phyloP scores from a whole-genome alignment of 2,888 invertebrate genomes.

The Conus canariensis region DNA sequence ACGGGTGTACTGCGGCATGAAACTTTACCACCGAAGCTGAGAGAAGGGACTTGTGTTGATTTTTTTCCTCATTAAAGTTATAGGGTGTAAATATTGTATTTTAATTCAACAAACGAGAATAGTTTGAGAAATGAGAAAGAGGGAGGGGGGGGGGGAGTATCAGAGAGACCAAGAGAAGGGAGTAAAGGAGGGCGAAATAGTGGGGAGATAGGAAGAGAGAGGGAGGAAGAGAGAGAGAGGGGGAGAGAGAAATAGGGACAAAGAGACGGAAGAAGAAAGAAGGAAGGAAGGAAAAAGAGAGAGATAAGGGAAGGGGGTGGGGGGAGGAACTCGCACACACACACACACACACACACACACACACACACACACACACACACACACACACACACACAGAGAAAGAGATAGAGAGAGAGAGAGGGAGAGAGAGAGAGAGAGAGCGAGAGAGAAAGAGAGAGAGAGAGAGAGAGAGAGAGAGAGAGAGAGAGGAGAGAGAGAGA shows the following conservation, averaged over 20 bases:
- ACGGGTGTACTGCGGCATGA: background rate
- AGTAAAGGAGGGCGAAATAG: background rate
- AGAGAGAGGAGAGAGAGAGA: background rate
- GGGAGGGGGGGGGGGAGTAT: background rate
- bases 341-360: too few relatives aligned
- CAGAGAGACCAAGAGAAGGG: background rate
- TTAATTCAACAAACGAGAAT: too few relatives aligned
- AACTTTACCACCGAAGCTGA: too few relatives aligned
- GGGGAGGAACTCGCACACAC: background rate
- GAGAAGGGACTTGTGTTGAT: too few relatives aligned
- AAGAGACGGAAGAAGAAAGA: background rate
- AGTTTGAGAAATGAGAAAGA: background rate
- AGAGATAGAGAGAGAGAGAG: background rate
- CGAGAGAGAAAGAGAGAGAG: background rate
- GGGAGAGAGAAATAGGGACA: background rate
- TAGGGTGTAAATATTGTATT: too few relatives aligned
- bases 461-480: background rate
- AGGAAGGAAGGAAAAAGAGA: background rate
- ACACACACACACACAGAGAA: too few relatives aligned
- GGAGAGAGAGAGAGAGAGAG: background rate
- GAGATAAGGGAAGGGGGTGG: background rate
- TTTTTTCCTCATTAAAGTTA: too few relatives aligned
- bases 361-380: too few relatives aligned
- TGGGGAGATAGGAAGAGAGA: background rate
- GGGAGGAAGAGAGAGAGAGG: background rate